Base-by-base conservation (phyloP, 2,113 vertebrate genomes). In the Anoplopoma fimbria region DNA sequence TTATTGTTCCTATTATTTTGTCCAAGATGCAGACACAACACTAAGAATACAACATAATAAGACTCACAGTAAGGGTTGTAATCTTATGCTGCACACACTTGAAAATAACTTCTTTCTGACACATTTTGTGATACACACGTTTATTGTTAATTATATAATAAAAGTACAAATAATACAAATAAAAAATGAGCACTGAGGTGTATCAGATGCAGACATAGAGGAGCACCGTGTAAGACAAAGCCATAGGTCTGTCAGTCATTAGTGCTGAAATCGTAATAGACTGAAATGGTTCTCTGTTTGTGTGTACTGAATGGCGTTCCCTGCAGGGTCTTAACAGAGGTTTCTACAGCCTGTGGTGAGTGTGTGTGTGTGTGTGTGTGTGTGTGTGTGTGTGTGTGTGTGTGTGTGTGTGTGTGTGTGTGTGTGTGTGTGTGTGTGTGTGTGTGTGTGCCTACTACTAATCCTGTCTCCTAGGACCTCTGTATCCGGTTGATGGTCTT, bases 401-500 rank as follows among this genome's bases (percentile, higher is more conserved):
- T 85, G 75, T n/a, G 81, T 69, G 63, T 74, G 85, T 83, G 42
- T 83, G 60, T 71, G 38, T 29, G 19, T 67, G 73, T 69, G 75
- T 79, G 86, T 82, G 38, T 83, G 62, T 67, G 36, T 31, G 21
- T 70, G 74, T 71, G 74, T 78, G 85, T 80, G 42, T 82, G 15
- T 61, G 73, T 69, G 75, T 77, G 87, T 83, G 33, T 85, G 75
- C 36, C 36, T 31, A 19, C 75, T 83, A 38, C 67, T 91, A 89
- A 88, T 90, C 83, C 84, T 25, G 55, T 82, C 89, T 80, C 69
- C 75, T 57, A 83, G 85, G 88, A 78, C 64, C 45, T 63, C 70
- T 81, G 81, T 83, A 86, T 90, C 82, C 82, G 60, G 75, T 69
- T 75, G 83, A 84, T 85, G 78, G 86, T 90, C 85, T 82, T 77